These are phyloP conservation scores for Dysmachus trigonus DNA, from an alignment of 2,888 invertebrate genomes.

Conservation along the genomic window DNA sequence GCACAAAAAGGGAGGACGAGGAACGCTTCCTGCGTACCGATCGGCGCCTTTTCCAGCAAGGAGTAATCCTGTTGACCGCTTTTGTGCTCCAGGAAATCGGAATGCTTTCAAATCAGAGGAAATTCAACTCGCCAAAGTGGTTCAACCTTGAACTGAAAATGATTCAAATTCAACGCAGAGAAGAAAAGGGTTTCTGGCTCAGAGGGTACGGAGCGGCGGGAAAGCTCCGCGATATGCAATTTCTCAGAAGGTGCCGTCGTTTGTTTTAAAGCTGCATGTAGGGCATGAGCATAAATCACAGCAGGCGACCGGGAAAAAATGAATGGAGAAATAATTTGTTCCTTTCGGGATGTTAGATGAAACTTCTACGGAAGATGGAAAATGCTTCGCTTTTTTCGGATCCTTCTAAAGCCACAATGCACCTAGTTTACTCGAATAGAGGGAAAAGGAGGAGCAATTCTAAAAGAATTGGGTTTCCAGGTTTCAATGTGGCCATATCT, in stretches of 20 bases:
- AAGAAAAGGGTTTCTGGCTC: background rate
- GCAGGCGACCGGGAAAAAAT: background rate
- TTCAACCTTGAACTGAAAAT: background rate
- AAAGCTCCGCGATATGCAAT: background rate
- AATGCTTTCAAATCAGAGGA: background rate
- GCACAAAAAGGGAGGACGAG: background rate
- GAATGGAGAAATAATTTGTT: background rate
- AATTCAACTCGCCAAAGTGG: background rate
- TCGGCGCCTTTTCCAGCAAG: background rate
- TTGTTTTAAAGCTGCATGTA: background rate
- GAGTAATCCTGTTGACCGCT: background rate
- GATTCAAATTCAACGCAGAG: background rate
- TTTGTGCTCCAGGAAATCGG: background rate
- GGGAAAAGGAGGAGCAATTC: background rate
- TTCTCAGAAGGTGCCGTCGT: background rate
- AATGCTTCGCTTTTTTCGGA: background rate
- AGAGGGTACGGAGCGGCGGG: background rate
- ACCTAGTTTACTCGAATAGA: background rate
- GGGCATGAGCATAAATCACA: background rate
- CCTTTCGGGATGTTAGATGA: background rate
- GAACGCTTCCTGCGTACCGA: background rate
- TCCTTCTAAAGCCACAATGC: background rate
- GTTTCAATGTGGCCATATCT: background rate
- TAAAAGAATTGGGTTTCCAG: background rate
- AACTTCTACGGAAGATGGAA: background rate